Conservation (phyloP, 2,113 vertebrate species). For the Neomonachus schauinslandi region DNA sequence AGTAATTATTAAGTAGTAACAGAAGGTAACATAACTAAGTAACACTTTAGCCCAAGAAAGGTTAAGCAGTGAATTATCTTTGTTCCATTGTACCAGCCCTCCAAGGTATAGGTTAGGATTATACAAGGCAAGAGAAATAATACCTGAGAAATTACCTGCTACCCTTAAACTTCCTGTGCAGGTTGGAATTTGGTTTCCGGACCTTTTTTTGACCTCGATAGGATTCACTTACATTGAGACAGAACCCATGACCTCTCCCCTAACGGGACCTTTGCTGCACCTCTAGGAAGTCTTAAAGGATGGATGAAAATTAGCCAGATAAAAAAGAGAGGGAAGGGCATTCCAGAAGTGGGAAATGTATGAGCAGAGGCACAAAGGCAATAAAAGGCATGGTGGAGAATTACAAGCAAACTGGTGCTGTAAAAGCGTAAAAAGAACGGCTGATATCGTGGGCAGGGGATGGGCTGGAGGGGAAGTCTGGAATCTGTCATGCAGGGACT, state of each 20-base stretch:
- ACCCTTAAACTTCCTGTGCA: neutral
- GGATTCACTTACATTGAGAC: neutral
- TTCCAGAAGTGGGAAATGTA: neutral
- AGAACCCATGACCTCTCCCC: neutral
- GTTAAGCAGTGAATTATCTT: neutral
- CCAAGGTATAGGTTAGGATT: neutral
- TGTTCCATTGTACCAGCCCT: neutral
- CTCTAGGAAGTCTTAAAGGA: neutral
- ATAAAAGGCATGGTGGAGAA: neutral
- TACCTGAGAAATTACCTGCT: neutral
- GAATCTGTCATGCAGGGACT: neutral
- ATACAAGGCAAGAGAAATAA: neutral
- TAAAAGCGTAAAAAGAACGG: neutral
- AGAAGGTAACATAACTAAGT: neutral
- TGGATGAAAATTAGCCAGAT: neutral
- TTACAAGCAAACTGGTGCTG: neutral
- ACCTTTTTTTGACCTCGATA: neutral
- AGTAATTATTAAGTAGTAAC: conserved; percentile 7
- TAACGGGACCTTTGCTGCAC: neutral
- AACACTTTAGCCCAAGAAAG: neutral
- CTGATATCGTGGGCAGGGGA: neutral
- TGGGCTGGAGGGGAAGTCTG: neutral
- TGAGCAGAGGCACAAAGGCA: neutral
- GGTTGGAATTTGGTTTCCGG: neutral
- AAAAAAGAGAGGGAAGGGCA: neutral